Base-by-base conservation (phyloP, 2,797 vertebrate genomes). In the Bothrops alternatus region DNA sequence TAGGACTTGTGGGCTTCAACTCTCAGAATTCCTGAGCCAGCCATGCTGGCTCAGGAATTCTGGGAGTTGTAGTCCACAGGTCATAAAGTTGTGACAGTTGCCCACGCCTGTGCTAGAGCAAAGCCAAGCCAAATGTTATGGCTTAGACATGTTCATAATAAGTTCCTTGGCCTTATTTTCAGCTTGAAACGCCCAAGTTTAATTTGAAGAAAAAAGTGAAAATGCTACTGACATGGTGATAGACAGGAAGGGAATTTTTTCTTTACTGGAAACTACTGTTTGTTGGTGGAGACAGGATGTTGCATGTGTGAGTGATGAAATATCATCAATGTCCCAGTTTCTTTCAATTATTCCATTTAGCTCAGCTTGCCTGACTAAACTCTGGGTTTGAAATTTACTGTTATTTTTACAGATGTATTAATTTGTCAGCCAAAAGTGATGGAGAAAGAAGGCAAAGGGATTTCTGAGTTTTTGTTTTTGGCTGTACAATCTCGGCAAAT, bases 341-440 rank as follows among this genome's bases (percentile, higher is more conserved):
- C 95, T 97, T 96, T 93, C 87, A 95, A 97, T 97, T 95, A 96
- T 93, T 95, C 90, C 28, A 12, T 96, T 96, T 94, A 96, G 94
- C 96, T 96, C 96, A 92, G 92, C 92, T 96, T 91, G 92, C 94
- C 95, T 87, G 90, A 65, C 95, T 82, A 90, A 56, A 3, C 90
- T 61, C 94, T 82, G 92, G 89, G 94, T 94, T 94, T 94, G 94
- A 96, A 97, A 95, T 65, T 89, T 50, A 91, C 50, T 14, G 0
- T 97, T 97, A 96, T 97, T 97, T 98, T 96, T 88, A 97, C 97
- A 98, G 97, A 97, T 97, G 97, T 96, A 96, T 94, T 69, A 92
- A 95, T 90, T 94, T 94, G 95, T 96, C 85, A 47, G 97, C 97
- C 97, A 97, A 97, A 96, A 96, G 92, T 92, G 97, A 97, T 94